A percentile compares a stretch with the other conserved stretches of the same genome.
Conservation (phyloP, 1,140 invertebrate species). For the Drosophila equinoxialis region DNA sequence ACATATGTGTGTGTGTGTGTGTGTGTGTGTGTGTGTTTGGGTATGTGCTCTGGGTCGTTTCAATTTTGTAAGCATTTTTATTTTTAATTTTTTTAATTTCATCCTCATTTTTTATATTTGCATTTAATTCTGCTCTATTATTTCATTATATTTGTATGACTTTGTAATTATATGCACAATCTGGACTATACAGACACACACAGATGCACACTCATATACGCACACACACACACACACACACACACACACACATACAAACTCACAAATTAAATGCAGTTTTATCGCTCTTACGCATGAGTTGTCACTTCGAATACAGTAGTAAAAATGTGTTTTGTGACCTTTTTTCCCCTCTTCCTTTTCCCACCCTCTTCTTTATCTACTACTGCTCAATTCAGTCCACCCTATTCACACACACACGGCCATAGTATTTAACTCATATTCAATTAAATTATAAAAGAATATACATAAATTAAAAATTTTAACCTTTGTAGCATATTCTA, state of each 20-base stretch:
- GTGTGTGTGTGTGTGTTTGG: constrained; percentile 23
- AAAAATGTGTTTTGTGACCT: neutral
- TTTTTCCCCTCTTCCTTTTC: too few relatives aligned
- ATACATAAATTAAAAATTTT: neutral
- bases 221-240: constrained; percentile 5
- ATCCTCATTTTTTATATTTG: constrained; percentile 48
- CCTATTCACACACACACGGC: too few relatives aligned
- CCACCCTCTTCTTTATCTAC: neutral
- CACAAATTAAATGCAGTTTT: constrained; percentile 61
- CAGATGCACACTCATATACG: neutral
- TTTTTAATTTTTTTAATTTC: constrained; percentile 44
- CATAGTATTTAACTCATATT: neutral
- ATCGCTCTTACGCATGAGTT: constrained; percentile 66
- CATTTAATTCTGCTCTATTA: constrained; percentile 51
- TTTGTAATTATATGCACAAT: constrained; percentile 62
- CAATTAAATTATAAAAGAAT: neutral
- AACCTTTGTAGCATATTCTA: neutral
- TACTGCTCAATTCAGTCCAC: neutral
- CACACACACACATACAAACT: constrained; percentile 1
- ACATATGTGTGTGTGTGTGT: constrained; percentile 3
- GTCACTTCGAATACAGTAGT: constrained; percentile 21
- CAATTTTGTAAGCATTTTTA: constrained; percentile 38
- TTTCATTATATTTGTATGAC: constrained; percentile 55
- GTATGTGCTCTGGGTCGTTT: constrained; percentile 36
- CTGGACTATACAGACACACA: constrained; percentile 18